These are phyloP conservation scores for Allobates femoralis DNA, from an alignment of 2,797 vertebrate species.

Conservation along the genomic window DNA sequence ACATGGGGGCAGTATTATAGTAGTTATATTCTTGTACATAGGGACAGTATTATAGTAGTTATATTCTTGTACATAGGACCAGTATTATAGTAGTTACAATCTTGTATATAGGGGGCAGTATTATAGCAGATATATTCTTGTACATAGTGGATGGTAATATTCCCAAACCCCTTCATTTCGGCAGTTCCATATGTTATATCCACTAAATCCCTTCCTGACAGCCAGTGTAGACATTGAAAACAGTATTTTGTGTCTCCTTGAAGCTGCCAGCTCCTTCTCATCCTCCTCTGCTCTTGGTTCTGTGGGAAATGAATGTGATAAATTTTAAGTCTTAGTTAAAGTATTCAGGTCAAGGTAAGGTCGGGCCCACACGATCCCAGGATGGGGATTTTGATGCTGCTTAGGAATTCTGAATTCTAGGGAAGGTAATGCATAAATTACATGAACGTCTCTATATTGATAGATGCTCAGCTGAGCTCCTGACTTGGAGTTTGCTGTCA, in stretches of 20 bases:
- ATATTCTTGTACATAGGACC: background rate
- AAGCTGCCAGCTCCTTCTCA: background rate
- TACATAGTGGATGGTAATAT: background rate
- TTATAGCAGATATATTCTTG: background rate
- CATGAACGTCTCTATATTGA: background rate
- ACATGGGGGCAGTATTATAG: background rate
- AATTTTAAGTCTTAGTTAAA: slow-evolving; percentile 47
- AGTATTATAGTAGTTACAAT: background rate
- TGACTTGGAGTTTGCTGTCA: background rate
- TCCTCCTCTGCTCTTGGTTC: slow-evolving; percentile 13
- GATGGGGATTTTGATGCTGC: slow-evolving; percentile 47
- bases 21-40: background rate
- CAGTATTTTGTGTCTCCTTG: slow-evolving; percentile 12
- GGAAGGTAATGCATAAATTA: slow-evolving; percentile 24
- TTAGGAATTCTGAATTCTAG: slow-evolving; percentile 46
- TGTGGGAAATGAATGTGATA: slow-evolving; percentile 43
- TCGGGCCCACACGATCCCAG: slow-evolving; percentile 8
- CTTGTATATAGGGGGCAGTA: background rate
- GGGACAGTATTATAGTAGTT: background rate
- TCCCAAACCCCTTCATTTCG: background rate
- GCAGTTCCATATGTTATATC: background rate
- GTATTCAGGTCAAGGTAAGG: slow-evolving; percentile 43
- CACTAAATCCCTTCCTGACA: slow-evolving; percentile 19
- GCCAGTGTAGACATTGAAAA: background rate
- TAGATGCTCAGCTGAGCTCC: slow-evolving; percentile 5